phyloP scores from a whole-genome alignment of 2,113 vertebrate species.

The Microtus ochrogaster region DNA sequence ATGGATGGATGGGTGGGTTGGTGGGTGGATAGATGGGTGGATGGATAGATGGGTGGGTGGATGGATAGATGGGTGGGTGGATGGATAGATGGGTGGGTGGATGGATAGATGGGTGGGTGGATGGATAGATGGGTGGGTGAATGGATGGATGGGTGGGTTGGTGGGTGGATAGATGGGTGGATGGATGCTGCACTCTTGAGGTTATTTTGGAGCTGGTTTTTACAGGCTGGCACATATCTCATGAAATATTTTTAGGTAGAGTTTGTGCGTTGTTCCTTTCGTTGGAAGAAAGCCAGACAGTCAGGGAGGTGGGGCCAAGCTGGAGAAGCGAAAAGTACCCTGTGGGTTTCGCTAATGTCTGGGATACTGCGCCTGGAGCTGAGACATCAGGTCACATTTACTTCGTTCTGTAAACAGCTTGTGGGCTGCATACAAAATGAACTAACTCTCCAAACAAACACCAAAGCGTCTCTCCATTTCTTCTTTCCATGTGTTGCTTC shows the following conservation, averaged over 20 bases:
- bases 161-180: neutral
- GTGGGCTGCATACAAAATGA: neutral
- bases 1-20: neutral
- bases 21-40: neutral
- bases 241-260: neutral
- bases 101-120: neutral
- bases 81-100: rapidly evolving
- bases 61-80: neutral
- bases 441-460: neutral
- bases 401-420: constrained; percentile 44
- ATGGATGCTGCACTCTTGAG: neutral
- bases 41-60: neutral
- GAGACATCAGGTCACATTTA: constrained; percentile 6
- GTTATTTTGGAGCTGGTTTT: neutral
- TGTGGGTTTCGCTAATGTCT: constrained; percentile 56
- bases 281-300: neutral
- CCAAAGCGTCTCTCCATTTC: neutral
- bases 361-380: constrained; percentile 25
- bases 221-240: neutral
- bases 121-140: neutral
- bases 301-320: neutral
- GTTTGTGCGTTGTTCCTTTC: neutral
- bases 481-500: neutral
- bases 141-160: neutral
- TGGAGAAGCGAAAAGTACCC: constrained; percentile 3